Conservation (phyloP, 2,797 vertebrate genomes). For the Cyclopterus lumpus region DNA sequence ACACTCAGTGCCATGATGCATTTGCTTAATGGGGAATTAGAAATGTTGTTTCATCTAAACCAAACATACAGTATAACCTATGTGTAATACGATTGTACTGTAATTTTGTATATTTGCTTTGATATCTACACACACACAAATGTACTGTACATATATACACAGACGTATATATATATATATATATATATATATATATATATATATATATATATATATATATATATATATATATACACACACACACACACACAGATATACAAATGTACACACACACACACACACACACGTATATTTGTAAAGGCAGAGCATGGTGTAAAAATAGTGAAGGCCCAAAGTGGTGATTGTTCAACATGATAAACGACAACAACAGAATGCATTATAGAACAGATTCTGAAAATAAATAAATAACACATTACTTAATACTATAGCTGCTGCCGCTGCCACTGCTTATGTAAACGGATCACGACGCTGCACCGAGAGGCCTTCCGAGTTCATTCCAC, state of each 20-base stretch:
- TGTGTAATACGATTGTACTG: neutral
- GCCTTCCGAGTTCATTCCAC: constrained; percentile 67
- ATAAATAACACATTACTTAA: constrained; percentile 18
- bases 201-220: no score
- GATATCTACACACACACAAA: no score
- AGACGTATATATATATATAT: no score
- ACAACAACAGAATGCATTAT: constrained; percentile 50
- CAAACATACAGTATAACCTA: neutral
- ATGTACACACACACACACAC: constrained; percentile 20
- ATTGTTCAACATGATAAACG: constrained; percentile 44
- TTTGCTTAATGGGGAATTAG: neutral
- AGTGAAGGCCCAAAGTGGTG: constrained; percentile 42
- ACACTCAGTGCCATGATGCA: neutral
- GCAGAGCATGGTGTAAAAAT: constrained; percentile 60
- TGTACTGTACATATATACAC: no score
- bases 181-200: no score
- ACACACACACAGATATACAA: constrained; percentile 15
- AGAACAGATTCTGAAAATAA: constrained; percentile 22
- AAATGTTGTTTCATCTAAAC: neutral
- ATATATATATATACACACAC: no score
- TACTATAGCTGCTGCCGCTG: constrained; percentile 56
- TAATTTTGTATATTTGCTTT: no score
- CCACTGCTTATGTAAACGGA: constrained; percentile 68
- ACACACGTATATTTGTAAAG: constrained; percentile 29
- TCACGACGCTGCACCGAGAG: constrained; percentile 58